Percentiles rank a stretch among this genome's conserved stretches.
Conservation (phyloP, 2,113 vertebrate genomes). For the Benitochromis conjunctus region DNA sequence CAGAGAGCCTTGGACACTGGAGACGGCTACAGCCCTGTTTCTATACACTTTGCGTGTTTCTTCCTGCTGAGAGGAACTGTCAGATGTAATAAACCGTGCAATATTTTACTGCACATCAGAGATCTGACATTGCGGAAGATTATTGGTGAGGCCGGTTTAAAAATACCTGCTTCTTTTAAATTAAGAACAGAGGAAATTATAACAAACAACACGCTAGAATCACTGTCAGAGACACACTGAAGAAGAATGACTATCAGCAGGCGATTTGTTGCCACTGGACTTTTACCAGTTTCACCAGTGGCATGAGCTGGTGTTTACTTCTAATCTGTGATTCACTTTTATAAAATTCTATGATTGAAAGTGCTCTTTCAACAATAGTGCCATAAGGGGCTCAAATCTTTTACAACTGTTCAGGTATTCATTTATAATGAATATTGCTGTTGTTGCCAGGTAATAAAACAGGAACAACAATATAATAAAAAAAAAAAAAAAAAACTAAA, state of each 20-base stretch:
- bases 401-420: neutral
- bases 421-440: neutral
- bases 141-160: neutral
- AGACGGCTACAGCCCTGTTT: slow-evolving; percentile 12
- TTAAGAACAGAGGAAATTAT: slow-evolving; percentile 5
- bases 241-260: neutral
- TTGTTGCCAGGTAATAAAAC: neutral
- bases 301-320: neutral
- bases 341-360: neutral
- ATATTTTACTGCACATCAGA: slow-evolving; percentile 40
- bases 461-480: neutral
- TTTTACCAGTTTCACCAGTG: neutral
- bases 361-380: neutral
- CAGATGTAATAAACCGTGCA: slow-evolving; percentile 14
- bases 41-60: neutral
- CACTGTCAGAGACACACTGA: neutral
- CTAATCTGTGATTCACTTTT: neutral
- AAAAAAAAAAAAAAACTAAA: too few relatives aligned
- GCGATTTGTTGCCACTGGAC: neutral
- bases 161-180: slow-evolving; percentile 14
- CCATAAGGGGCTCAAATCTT: neutral
- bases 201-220: slow-evolving; percentile 14
- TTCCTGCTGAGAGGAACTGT: slow-evolving; percentile 42
- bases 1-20: neutral
- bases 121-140: neutral